phyloP scores from a whole-genome alignment of 1,140 invertebrate species.

The Frieseomelitta varia region DNA sequence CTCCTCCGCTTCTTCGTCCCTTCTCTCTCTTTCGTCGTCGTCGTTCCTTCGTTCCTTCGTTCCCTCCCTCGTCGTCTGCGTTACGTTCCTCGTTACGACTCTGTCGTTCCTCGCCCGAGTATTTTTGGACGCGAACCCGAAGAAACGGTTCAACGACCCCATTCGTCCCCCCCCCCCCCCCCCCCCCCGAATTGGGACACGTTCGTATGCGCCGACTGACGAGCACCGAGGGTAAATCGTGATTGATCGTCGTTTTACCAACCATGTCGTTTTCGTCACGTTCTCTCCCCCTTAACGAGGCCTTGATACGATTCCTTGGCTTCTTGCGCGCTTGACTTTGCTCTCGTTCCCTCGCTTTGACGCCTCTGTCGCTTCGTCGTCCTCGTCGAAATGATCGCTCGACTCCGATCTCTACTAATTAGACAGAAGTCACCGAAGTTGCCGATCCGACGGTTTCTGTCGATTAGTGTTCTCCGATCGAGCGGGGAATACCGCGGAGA shows the following conservation, averaged over 20 bases:
- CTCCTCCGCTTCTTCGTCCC: constrained; percentile 1
- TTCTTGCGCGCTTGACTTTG: background rate
- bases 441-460: background rate
- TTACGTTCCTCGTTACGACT: constrained; percentile 57
- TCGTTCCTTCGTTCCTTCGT: background rate
- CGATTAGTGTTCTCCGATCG: background rate
- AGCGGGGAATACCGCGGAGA: background rate
- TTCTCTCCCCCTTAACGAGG: constrained; percentile 48
- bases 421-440: background rate
- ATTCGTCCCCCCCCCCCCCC: no score
- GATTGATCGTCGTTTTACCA: constrained; percentile 61
- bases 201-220: constrained; percentile 36
- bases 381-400: constrained; percentile 27
- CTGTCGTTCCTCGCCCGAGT: constrained; percentile 49
- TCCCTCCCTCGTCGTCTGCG: constrained; percentile 49
- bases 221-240: constrained; percentile 55
- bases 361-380: background rate
- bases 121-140: constrained; percentile 60
- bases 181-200: constrained; percentile 44
- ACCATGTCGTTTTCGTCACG: constrained; percentile 28
- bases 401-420: background rate
- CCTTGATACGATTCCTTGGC: constrained; percentile 45
- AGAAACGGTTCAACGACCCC: constrained; percentile 67
- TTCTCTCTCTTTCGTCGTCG: background rate
- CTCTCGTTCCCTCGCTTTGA: no score